phyloP scores from a whole-genome alignment of 2,113 vertebrate species.

The Nicator chloris region DNA sequence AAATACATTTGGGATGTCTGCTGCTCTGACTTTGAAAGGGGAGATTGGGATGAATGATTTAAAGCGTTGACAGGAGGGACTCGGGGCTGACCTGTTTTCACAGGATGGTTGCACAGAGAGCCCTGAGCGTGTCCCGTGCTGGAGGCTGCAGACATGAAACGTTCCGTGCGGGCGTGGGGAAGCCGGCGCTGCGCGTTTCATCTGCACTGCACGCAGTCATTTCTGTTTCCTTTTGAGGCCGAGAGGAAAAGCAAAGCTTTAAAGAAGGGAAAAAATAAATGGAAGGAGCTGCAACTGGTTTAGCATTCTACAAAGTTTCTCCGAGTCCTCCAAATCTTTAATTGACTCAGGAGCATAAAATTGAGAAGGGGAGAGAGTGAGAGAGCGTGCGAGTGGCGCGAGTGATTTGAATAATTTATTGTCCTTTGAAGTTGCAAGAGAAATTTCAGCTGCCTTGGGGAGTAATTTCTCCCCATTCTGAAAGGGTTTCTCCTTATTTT shows the following conservation, averaged over 20 bases:
- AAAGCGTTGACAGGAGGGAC: background rate
- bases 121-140: background rate
- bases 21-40: background rate
- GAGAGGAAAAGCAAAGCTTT: constrained; percentile 6
- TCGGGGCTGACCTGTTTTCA: background rate
- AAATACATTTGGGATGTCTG: too few species aligned
- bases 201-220: background rate
- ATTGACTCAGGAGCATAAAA: constrained; percentile 66
- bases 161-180: accelerated
- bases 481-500: constrained; percentile 64
- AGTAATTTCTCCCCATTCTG: constrained; percentile 63
- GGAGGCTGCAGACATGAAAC: background rate
- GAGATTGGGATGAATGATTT: background rate
- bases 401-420: constrained; percentile 82
- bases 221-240: constrained; percentile 8
- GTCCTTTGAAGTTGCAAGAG: constrained; percentile 79
- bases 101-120: accelerated
- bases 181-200: accelerated
- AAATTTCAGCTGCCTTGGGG: constrained; percentile 73
- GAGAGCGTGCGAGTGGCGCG: constrained; percentile 54
- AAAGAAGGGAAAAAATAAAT: background rate
- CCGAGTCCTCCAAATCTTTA: constrained; percentile 50
- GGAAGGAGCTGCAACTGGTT: constrained; percentile 29
- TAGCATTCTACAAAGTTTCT: constrained; percentile 59
- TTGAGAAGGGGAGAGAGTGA: constrained; percentile 28